Base-by-base conservation (phyloP, 2,113 vertebrate genomes). In the Petrocephalus microphthalmus region DNA sequence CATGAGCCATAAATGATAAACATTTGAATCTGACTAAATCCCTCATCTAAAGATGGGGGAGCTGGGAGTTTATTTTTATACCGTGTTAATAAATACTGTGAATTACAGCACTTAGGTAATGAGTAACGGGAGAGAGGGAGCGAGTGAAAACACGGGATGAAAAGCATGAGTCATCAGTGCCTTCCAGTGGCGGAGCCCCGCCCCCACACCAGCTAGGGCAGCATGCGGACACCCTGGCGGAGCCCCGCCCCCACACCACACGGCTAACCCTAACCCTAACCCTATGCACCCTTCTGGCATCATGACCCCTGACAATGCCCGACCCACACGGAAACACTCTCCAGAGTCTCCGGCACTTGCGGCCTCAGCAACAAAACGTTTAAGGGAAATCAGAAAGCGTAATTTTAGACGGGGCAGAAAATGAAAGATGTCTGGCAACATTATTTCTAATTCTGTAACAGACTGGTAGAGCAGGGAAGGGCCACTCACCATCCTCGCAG, bases 401-500 rank as follows among this genome's bases (percentile, higher is more conserved):
- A 2, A 29, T 74, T 33, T 74, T 19, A 6, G 67, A 78, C 7
- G 33, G 5, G 33, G 15, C 1, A 78, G 33, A 74, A 33, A 71
- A 74, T 42, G 33, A 74, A 37, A 42, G 33, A 37, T 51, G 17
- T 29, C 0, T 37, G 47, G 20, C 2, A 49, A 51, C 2, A 47
- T 1, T 29, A 37, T 10, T 37, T 42, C 71, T 78, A 78, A 78
- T 78, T 78, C 71, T 42, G 17, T 78, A 37, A 78, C 42, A 78
- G 42, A 78, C 1, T 5, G 20, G 4, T 53, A 7, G 5, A 53
- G 17, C 17, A 22, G 47, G 15, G 11, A 45, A 51, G 10, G 15
- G 33, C 2, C 22, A 94, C 96, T 88, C 95, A 99, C 98, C 98
- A 99, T 94, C 97, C 97, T 89, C 98, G 94, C 74, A 99, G 96